These are phyloP conservation scores for Catocala sponsa DNA, from an alignment of 2,888 invertebrate genomes.

Conservation along the genomic window DNA sequence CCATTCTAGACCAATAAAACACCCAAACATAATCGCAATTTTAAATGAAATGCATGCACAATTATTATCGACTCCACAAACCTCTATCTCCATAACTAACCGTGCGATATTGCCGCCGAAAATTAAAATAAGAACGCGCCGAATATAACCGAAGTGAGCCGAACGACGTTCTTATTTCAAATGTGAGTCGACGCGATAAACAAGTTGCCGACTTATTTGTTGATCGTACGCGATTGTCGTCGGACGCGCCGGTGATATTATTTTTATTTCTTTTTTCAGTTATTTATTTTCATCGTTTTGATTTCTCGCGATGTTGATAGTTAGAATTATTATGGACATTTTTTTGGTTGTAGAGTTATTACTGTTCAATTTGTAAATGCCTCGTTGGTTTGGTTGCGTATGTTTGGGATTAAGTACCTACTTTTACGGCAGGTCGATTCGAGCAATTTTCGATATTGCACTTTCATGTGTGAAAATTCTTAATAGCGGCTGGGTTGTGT, in stretches of 20 bases:
- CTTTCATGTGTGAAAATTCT: no score
- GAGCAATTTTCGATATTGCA: no score
- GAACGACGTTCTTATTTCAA: conserved; percentile 66
- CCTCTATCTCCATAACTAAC: conserved; percentile 26
- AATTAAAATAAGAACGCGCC: conserved; percentile 64
- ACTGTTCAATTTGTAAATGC: no score
- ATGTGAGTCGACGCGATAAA: conserved; percentile 77
- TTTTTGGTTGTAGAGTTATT: no score
- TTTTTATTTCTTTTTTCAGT: conserved; percentile 13
- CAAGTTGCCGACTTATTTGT: conserved; percentile 78
- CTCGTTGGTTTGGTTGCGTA: no score
- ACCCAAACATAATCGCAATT: neutral
- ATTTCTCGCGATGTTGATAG: no score
- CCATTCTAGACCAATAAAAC: no score
- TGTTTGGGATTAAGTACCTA: no score
- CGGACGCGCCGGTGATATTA: neutral
- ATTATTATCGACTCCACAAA: conserved; percentile 25
- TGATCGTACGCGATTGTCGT: conserved; percentile 31
- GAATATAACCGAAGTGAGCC: conserved; percentile 62
- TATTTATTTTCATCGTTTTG: neutral
- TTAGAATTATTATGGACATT: no score
- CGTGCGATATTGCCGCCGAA: conserved; percentile 63
- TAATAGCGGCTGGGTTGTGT: no score
- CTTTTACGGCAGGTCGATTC: no score
- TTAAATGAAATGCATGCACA: neutral